A percentile compares a stretch with the other conserved stretches of the same genome.
Evolutionary conservation across 2,888 invertebrate species (phyloP).

Genomic region (Orchesellides sinensis): DNA sequence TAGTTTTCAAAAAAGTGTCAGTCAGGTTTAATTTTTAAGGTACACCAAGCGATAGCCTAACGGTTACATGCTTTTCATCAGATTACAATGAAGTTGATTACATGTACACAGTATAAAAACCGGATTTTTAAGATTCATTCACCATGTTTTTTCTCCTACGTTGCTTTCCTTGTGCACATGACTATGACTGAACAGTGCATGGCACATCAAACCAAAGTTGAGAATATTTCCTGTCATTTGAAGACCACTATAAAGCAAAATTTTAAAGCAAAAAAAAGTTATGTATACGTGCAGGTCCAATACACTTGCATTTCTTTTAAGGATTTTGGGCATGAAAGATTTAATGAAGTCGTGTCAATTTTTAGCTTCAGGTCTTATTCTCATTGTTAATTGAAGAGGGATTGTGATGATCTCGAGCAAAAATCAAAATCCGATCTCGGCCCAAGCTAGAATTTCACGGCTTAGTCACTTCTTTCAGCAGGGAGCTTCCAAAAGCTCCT

Average conservation of each 20-base stretch:
- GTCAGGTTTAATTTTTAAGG: constrained; percentile 29
- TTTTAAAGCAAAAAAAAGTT: not conserved
- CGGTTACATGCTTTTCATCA: constrained; percentile 52
- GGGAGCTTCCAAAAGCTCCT: constrained; percentile 13
- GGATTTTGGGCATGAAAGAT: too few relatives aligned
- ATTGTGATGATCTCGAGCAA: constrained; percentile 22
- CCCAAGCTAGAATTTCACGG: constrained; percentile 52
- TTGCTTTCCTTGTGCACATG: constrained; percentile 55
- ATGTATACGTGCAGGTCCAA: not conserved
- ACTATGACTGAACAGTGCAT: constrained; percentile 33
- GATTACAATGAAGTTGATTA: constrained; percentile 51
- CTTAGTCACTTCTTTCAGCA: constrained; percentile 31
- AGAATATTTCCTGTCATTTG: constrained; percentile 44
- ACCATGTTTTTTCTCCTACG: constrained; percentile 57
- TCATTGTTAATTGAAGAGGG: constrained; percentile 37
- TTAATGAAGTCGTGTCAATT: constrained; percentile 56
- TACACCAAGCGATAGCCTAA: constrained; percentile 37
- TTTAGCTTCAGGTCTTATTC: constrained; percentile 35
- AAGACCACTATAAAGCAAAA: constrained; percentile 26
- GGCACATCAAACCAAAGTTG: constrained; percentile 3
- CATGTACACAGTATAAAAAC: constrained; percentile 43
- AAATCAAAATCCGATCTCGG: constrained; percentile 55
- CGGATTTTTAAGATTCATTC: constrained; percentile 61
- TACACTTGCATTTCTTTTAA: too few relatives aligned
- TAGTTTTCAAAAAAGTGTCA: constrained; percentile 38